These are phyloP conservation scores for Motacilla tschutschensis DNA, from an alignment of 2,113 vertebrate species.

Conservation along the genomic window DNA sequence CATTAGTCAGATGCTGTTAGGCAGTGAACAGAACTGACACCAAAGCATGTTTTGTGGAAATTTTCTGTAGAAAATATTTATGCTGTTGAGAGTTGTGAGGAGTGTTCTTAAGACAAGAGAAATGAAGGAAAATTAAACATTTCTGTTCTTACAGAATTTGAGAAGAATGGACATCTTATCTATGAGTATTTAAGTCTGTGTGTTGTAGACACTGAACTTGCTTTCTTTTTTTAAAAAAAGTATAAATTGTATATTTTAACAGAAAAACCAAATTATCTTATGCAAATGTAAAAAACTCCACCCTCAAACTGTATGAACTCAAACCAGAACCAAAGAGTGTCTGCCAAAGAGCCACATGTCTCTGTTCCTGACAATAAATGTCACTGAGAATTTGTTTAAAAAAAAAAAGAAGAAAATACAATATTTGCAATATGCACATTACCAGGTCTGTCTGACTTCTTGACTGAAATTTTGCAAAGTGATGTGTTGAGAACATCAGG, in stretches of 20 bases:
- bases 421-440: not conserved
- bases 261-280: not conserved
- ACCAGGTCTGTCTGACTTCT: not conserved
- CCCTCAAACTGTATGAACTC: not conserved
- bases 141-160: not conserved
- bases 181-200: not conserved
- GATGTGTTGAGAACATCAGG: not conserved
- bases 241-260: not conserved
- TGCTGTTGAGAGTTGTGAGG: not conserved
- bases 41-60: not conserved
- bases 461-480: not conserved
- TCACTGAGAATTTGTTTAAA: not conserved
- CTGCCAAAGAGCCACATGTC: not conserved
- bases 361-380: not conserved
- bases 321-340: not conserved
- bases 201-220: not conserved
- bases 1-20: not conserved
- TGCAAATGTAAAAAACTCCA: not conserved
- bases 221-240: not conserved
- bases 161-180: not conserved
- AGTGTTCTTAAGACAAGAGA: not conserved
- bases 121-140: not conserved
- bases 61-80: not conserved
- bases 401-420: not conserved
- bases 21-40: not conserved